Conservation (phyloP, 2,888 invertebrate species). For the Dryadula phaetusa region DNA sequence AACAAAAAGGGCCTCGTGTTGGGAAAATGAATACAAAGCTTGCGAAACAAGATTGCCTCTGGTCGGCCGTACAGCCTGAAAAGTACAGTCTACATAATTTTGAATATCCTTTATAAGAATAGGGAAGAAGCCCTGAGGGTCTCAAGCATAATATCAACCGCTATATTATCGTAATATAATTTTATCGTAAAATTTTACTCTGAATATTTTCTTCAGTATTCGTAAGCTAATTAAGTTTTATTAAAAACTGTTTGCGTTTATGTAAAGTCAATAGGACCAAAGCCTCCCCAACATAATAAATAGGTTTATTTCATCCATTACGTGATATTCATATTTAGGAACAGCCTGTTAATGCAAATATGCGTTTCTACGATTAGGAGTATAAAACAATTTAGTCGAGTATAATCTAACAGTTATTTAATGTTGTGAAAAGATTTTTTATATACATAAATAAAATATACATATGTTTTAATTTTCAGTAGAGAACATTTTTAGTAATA, state of each 20-base stretch:
- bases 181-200: no score
- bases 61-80: slow-evolving; percentile 35
- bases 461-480: no score
- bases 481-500: no score
- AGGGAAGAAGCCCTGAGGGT: neutral
- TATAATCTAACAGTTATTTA: no score
- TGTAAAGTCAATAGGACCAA: neutral
- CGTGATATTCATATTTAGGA: neutral
- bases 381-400: no score
- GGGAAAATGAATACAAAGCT: slow-evolving; percentile 38
- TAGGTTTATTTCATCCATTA: neutral
- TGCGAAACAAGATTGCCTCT: slow-evolving; percentile 42
- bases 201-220: neutral
- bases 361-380: no score
- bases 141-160: neutral
- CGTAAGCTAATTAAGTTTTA: neutral
- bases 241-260: neutral
- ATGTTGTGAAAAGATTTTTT: no score
- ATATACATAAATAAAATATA: no score
- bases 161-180: neutral
- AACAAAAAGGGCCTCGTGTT: slow-evolving; percentile 37
- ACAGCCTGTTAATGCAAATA: neutral
- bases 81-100: slow-evolving; percentile 33
- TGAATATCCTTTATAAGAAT: slow-evolving; percentile 16
- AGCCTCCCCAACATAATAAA: neutral